Evolutionary conservation across 2,888 invertebrate genomes (phyloP).

Genomic region (Scaeva pyrastri): DNA sequence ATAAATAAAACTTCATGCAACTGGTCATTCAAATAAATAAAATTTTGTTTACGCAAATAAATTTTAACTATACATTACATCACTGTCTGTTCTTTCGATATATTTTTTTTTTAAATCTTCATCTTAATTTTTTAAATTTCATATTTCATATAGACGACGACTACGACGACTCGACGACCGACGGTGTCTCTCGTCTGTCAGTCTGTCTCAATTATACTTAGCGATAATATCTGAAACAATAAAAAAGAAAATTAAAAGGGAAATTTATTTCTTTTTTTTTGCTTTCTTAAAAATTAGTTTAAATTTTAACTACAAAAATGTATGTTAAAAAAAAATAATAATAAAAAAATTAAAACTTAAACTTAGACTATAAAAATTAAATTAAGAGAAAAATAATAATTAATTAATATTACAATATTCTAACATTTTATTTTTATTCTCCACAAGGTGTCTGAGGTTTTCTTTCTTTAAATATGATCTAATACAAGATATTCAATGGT

Average conservation of each 20-base stretch:
- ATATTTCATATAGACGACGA: slow-evolving; percentile 68
- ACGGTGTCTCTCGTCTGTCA: slow-evolving; percentile 74
- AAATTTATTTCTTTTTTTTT: slow-evolving; percentile 56
- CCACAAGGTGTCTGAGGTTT: slow-evolving; percentile 75
- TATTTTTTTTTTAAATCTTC: slow-evolving; percentile 28
- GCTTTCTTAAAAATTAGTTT: slow-evolving; percentile 19
- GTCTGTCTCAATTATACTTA: slow-evolving; percentile 75
- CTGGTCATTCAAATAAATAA: slow-evolving; percentile 65
- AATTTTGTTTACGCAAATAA: slow-evolving; percentile 39
- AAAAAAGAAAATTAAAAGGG: slow-evolving; percentile 75
- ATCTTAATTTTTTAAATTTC: slow-evolving; percentile 40
- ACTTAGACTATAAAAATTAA: slow-evolving; percentile 3
- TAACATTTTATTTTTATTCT: slow-evolving; percentile 63
- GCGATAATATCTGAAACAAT: slow-evolving; percentile 76
- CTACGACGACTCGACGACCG: slow-evolving; percentile 59
- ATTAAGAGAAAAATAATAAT: slow-evolving; percentile 7
- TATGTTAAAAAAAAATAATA: slow-evolving; percentile 26
- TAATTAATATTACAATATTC: slow-evolving; percentile 26
- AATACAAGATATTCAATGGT: slow-evolving; percentile 37
- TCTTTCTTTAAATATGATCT: slow-evolving; percentile 13
- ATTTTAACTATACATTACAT: slow-evolving; percentile 65
- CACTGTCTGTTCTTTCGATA: slow-evolving; percentile 47
- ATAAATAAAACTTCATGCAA: slow-evolving; percentile 59
- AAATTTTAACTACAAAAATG: slow-evolving; percentile 51
- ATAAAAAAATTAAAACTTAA: slow-evolving; percentile 2